Base-by-base conservation (phyloP, 2,888 invertebrate species). In the Eupithecia tripunctaria region DNA sequence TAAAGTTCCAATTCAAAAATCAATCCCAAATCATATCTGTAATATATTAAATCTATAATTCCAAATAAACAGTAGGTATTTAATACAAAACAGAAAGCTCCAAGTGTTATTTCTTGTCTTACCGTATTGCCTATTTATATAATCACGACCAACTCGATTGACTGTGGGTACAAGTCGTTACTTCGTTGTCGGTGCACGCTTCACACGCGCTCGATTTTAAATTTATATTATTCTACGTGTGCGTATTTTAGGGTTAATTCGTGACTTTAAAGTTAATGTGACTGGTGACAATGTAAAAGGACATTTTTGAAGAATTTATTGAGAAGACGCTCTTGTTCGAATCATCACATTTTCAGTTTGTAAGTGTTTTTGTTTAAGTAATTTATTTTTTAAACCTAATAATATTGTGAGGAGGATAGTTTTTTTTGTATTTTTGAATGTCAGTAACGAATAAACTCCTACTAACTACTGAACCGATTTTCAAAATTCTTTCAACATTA, bases 81-180 rank as follows among this genome's bases (percentile, higher is more conserved):
- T 65, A 15, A 76, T 38, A 76, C 69, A 68, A 67, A 73, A 75
- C 71, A 75, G 74, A 76, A 75, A 51, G 65, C 69, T 67, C 10
- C 36, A 66, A 78, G 75, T 77, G 78, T 80, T 79, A 76, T 72
- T 71, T 76, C 71, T 73, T 71, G 71, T 71, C 63, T 74, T 32
- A 68, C 66, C 74, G 74, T 65, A 67, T 65, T 74, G 62, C 68
- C 90, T 91, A 91, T 91, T 91, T 89, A 91, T 91, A 91, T 88
- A 88, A 89, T 84, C 81, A 81, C 89, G 85, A 85, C 85, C 86
- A 81, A 84, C 84, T 85, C 85, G 74, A 60, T 70, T 76, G 81
- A 86, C 86, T 87, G 87, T 87, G n/a, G n/a, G n/a, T 85, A 86
- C 85, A 85, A 89, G 85, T 88, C 82, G 81, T 83, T 83, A 80